Evolutionary conservation across 1,140 invertebrate species (phyloP), one percentile per base, ranked within the genome.

Genomic region (Polyergus mexicanus): DNA sequence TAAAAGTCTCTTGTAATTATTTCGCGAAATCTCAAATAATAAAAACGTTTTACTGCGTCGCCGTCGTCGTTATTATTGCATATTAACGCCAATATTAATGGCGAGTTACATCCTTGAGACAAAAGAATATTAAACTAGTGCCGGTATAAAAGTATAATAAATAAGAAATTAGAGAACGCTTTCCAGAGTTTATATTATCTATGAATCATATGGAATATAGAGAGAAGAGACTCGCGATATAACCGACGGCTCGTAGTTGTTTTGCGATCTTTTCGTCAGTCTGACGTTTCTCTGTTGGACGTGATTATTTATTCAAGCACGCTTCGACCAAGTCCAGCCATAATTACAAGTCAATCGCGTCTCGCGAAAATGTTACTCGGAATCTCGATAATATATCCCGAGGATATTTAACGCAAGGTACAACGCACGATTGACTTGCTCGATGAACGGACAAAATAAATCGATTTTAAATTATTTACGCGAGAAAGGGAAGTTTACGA

Each of bases 181-280:
- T 54, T 28, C 8, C 13, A n/a, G 22, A 72, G 47, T 72, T 72
- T 56, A 54, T 72, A 72, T 56, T 35, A 72, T 72, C 47, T 32
- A 54, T 56, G 41, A 81, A 81, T 41, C 66, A 72, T 25, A 25
- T 81, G 5, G 19, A 83, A 72, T 68, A 51, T 51, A 51, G 13
- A 51, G 47, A 19, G 38, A 8, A 41, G 41, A 19, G 28, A 0
- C 4, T 41, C 54, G 19, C 54, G 19, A 8, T 83, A 56, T 54
- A 83, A 56, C n/a, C 68, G 54, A 77, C 58, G 25, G 25, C 11
- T 74, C 68, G 38, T 83, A 28, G 78, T 83, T 74, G 65, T 83
- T 83, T 83, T 68, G 62, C 78, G 54, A 83, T 83, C 78, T 72
- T 72, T 22, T 25, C 51, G 51, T 72, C 78, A 44, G 38, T 60